These are phyloP conservation scores for Nycticorax nycticorax DNA, from an alignment of 2,113 vertebrate species.

Conservation along the genomic window DNA sequence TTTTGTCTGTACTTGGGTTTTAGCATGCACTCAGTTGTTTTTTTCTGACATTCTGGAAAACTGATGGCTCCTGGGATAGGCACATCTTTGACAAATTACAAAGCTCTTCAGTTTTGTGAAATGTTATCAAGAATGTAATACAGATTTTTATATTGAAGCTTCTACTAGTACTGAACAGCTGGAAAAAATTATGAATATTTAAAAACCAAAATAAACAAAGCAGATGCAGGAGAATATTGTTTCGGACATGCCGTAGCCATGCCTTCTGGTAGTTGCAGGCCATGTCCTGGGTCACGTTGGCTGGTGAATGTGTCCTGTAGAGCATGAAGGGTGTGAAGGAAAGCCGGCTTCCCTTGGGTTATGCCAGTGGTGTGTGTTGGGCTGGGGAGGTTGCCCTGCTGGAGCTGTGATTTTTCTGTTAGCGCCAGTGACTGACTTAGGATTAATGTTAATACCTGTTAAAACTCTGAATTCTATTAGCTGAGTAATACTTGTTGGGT, in stretches of 20 bases:
- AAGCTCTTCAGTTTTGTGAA: background rate
- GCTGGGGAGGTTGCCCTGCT: background rate
- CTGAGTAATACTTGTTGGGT: background rate
- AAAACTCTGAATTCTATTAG: background rate
- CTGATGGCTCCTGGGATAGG: background rate
- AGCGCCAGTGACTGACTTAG: background rate
- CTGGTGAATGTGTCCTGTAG: background rate
- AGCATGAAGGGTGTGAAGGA: background rate
- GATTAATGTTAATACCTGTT: background rate
- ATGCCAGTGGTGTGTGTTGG: background rate
- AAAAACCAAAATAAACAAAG: background rate
- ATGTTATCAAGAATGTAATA: background rate
- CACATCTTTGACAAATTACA: background rate
- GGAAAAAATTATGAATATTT: background rate
- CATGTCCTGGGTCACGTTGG: background rate
- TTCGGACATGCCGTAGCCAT: background rate
- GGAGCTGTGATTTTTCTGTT: background rate
- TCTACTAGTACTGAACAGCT: background rate
- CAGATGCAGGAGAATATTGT: background rate
- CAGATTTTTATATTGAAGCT: background rate
- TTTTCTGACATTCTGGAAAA: background rate
- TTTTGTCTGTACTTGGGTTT: background rate
- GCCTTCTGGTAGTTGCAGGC: background rate
- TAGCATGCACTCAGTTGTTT: background rate
- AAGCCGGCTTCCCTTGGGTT: background rate